phyloP scores from a whole-genome alignment of 2,113 vertebrate species.

The Grus americana region DNA sequence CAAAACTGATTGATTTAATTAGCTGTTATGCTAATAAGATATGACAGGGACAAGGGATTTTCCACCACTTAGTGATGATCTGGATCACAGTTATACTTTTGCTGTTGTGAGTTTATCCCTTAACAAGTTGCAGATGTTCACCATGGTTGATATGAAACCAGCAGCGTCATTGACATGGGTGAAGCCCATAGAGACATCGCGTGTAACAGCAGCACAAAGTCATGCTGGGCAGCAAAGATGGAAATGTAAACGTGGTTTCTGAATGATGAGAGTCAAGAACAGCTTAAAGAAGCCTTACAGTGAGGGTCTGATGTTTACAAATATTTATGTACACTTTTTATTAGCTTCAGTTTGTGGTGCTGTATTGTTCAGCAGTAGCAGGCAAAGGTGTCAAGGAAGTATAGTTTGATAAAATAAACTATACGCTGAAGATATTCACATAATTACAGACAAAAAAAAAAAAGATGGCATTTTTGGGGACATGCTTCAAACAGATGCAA shows the following conservation, averaged over 20 bases:
- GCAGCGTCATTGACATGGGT: fast-evolving
- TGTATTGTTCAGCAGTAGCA: neutral
- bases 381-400: neutral
- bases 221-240: neutral
- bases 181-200: neutral
- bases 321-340: neutral
- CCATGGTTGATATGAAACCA: neutral
- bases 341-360: neutral
- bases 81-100: neutral
- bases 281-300: neutral
- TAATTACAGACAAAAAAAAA: neutral
- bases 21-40: neutral
- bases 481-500: neutral
- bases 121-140: neutral
- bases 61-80: neutral
- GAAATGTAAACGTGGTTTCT: neutral
- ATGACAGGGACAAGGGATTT: neutral
- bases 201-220: neutral
- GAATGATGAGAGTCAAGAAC: neutral
- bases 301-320: neutral
- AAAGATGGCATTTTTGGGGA: neutral
- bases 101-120: neutral
- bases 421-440: neutral
- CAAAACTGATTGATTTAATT: neutral
- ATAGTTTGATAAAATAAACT: neutral